Conservation (phyloP, 2,888 invertebrate species). For the Caenorhabditis doughertyi region DNA sequence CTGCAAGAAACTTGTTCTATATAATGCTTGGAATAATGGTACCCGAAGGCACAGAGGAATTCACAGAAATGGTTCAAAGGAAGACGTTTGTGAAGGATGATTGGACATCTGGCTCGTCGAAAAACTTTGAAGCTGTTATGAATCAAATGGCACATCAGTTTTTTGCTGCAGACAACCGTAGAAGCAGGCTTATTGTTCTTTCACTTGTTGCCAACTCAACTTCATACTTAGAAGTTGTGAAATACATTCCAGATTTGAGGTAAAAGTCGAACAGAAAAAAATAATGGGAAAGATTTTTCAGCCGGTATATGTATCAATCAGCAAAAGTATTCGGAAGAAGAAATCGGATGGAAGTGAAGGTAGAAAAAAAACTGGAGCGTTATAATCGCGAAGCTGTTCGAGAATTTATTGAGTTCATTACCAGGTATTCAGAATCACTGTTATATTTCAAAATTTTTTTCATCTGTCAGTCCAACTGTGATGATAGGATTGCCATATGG, state of each 20-base stretch:
- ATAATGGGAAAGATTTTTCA: too few species aligned
- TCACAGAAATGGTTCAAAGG: background rate
- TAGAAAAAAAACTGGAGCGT: background rate
- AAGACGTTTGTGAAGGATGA: background rate
- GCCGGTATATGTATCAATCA: too few species aligned
- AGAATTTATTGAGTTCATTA: background rate
- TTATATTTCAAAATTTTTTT: background rate
- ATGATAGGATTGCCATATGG: constrained; percentile 4
- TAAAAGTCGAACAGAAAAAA: too few species aligned
- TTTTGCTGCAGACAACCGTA: background rate
- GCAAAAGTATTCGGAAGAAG: background rate
- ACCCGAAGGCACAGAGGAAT: background rate
- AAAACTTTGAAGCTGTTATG: background rate
- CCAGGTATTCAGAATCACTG: background rate
- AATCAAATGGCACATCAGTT: background rate
- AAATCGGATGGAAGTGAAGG: background rate
- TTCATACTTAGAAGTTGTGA: background rate
- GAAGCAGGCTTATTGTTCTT: background rate
- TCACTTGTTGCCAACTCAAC: constrained; percentile 1
- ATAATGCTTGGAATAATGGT: background rate
- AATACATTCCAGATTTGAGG: constrained; percentile 1
- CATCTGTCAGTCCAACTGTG: background rate
- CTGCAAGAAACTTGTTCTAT: background rate
- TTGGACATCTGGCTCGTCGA: background rate
- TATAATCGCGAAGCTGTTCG: background rate